Conservation (phyloP, 2,888 invertebrate genomes). For the Drosophila pegasa region DNA sequence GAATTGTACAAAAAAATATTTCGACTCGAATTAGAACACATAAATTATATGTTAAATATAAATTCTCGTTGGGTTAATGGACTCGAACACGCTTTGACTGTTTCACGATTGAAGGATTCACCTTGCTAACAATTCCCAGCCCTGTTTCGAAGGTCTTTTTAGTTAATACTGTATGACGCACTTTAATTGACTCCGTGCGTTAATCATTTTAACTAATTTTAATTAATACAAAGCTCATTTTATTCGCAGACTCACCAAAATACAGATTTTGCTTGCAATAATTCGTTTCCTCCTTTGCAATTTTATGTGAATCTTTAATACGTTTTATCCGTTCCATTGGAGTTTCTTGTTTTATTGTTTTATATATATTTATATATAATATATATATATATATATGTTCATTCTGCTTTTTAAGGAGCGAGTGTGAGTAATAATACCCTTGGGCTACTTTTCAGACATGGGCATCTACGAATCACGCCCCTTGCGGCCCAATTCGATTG, state of each 20-base stretch:
- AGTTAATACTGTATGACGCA: constrained; percentile 19
- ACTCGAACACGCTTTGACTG: background rate
- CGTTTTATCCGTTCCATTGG: constrained; percentile 26
- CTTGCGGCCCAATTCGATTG: constrained; percentile 94
- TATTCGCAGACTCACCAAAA: constrained; percentile 17
- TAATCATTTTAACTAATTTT: constrained; percentile 12
- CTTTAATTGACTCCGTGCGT: constrained; percentile 16
- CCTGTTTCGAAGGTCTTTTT: constrained; percentile 18
- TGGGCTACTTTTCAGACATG: constrained; percentile 84
- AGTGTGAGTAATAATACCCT: constrained; percentile 10
- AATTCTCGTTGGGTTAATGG: background rate
- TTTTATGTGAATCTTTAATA: constrained; percentile 28
- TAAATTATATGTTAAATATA: no score
- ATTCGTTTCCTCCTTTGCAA: constrained; percentile 42
- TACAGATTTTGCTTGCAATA: constrained; percentile 43
- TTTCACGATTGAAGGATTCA: background rate
- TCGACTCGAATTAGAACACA: background rate
- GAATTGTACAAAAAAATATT: constrained; percentile 22
- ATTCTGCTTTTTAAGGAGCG: background rate
- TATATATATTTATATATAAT: no score
- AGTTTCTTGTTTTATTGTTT: constrained; percentile 24
- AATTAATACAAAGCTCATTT: constrained; percentile 20
- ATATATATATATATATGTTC: constrained; percentile 1
- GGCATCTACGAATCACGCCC: constrained; percentile 88
- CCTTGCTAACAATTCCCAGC: constrained; percentile 39